These are phyloP conservation scores for Nothoprocta perdicaria DNA, from an alignment of 2,113 vertebrate species.

Conservation along the genomic window DNA sequence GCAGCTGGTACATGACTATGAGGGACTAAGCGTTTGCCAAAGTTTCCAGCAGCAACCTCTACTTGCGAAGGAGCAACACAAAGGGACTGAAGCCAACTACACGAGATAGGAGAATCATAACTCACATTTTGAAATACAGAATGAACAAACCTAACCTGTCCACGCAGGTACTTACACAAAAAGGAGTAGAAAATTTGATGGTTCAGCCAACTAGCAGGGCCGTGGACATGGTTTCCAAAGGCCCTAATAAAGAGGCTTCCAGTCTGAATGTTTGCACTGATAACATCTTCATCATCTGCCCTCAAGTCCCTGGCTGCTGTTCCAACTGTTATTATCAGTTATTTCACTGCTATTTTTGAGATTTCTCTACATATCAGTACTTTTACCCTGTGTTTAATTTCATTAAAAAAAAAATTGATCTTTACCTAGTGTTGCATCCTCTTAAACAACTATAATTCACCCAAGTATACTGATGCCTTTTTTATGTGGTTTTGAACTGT, in stretches of 20 bases:
- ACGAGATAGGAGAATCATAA: rapidly evolving
- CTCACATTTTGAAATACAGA: neutral
- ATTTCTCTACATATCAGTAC: neutral
- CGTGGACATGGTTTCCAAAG: rapidly evolving
- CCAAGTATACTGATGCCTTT: neutral
- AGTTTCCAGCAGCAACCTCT: neutral
- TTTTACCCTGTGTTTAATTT: neutral
- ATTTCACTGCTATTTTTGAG: rapidly evolving
- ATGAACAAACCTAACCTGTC: neutral
- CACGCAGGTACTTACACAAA: rapidly evolving
- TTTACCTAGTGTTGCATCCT: neutral
- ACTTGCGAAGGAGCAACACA: neutral
- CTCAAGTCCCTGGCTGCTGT: neutral
- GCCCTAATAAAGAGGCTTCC: rapidly evolving
- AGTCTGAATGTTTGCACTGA: neutral
- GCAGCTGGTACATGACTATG: rapidly evolving
- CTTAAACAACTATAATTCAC: neutral
- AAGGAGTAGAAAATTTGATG: rapidly evolving
- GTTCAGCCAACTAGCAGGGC: neutral
- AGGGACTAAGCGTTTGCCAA: rapidly evolving
- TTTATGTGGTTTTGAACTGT: neutral
- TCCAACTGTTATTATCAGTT: rapidly evolving
- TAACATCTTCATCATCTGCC: neutral
- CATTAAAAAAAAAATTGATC: neutral
- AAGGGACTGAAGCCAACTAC: rapidly evolving